A percentile compares a stretch with the other conserved stretches of the same genome.
Evolutionary conservation across 2,797 vertebrate genomes (phyloP).

Genomic region (Garrulus glandarius): DNA sequence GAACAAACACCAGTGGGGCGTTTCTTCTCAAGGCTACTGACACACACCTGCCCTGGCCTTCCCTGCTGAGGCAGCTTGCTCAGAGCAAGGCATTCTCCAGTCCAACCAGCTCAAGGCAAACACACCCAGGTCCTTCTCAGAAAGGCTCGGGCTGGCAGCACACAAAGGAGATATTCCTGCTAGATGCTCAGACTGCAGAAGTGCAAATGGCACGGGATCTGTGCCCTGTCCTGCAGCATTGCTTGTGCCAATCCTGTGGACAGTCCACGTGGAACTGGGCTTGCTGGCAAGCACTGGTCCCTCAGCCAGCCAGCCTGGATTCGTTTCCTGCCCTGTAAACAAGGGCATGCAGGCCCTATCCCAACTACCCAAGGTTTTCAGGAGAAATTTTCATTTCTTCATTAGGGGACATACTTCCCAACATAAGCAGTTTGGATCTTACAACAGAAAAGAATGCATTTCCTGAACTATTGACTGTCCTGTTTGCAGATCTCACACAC

Average conservation of each 20-base stretch:
- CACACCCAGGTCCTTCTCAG: not conserved
- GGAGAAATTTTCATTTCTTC: not conserved
- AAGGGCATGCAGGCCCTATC: fast-evolving
- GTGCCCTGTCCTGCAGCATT: not conserved
- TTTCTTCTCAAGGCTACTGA: not conserved
- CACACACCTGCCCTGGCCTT: not conserved
- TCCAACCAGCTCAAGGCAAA: too few relatives aligned
- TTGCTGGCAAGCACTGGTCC: not conserved
- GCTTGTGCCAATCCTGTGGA: not conserved
- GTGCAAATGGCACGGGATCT: fast-evolving
- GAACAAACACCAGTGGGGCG: not conserved
- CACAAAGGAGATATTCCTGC: not conserved
- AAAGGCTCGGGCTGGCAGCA: not conserved
- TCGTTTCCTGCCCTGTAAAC: not conserved
- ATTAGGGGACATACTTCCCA: not conserved
- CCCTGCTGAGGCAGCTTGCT: not conserved
- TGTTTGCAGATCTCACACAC: not conserved
- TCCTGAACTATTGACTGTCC: not conserved
- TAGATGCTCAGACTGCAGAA: not conserved
- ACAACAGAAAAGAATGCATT: not conserved
- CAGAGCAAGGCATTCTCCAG: not conserved
- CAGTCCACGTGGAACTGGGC: fast-evolving
- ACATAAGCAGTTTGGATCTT: not conserved
- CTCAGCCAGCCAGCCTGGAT: not conserved
- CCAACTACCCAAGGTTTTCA: not conserved